Evolutionary conservation across 2,888 invertebrate genomes (phyloP).

Genomic region (Zygaena filipendulae): DNA sequence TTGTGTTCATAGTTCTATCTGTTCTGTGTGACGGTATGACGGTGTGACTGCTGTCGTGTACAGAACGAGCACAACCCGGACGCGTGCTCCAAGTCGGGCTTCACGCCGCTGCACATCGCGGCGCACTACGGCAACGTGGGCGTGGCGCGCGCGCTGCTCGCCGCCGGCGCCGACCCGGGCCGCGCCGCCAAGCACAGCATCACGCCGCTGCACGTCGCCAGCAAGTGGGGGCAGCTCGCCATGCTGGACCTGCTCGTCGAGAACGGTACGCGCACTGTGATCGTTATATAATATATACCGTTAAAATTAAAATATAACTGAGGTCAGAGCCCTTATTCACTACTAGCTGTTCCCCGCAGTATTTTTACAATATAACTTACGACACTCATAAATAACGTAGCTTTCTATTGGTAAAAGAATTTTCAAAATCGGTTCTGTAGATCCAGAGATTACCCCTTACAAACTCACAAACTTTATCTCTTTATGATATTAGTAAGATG

Average conservation of each 20-base stretch:
- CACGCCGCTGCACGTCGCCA: slow-evolving; percentile 97
- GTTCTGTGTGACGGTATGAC: too few relatives aligned
- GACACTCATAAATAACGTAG: too few relatives aligned
- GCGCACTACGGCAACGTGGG: slow-evolving; percentile 98
- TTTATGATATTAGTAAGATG: too few relatives aligned
- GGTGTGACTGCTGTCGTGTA: too few relatives aligned
- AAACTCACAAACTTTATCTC: too few relatives aligned
- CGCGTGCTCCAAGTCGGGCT: slow-evolving; percentile 96
- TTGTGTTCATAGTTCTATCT: too few relatives aligned
- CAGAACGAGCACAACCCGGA: slow-evolving; percentile 97
- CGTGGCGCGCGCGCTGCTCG: slow-evolving; percentile 88
- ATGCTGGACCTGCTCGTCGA: slow-evolving; percentile 91
- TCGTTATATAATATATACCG: background rate
- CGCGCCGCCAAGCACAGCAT: slow-evolving; percentile 97
- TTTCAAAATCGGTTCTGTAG: too few relatives aligned
- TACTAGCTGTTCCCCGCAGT: too few relatives aligned
- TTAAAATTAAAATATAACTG: slow-evolving; percentile 1
- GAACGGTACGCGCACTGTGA: slow-evolving; percentile 67
- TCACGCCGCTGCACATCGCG: slow-evolving; percentile 98
- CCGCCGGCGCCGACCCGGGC: slow-evolving; percentile 95
- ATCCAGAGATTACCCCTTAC: too few relatives aligned
- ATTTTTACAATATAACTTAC: too few relatives aligned
- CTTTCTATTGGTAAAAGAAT: too few relatives aligned
- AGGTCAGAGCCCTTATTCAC: too few relatives aligned
- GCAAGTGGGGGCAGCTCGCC: slow-evolving; percentile 97